Evolutionary conservation across 1,140 invertebrate species (phyloP).

Genomic region (Harlomillsia oculata): DNA sequence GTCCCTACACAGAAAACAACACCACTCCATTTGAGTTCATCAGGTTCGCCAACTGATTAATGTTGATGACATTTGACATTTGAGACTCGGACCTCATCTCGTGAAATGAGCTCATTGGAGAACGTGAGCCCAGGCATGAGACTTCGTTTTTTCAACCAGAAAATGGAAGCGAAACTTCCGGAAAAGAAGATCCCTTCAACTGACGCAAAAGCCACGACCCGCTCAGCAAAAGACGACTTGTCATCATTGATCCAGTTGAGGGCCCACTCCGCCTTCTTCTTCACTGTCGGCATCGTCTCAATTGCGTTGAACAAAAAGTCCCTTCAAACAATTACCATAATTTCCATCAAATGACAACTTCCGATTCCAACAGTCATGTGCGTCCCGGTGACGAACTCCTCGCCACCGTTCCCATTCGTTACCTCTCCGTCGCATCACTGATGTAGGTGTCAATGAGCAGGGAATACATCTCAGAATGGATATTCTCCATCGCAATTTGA

Average conservation of each 20-base stretch:
- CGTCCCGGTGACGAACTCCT: no score
- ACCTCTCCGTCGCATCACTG: constrained; percentile 68
- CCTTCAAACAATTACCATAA: no score
- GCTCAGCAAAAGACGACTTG: constrained; percentile 79
- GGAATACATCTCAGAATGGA: constrained; percentile 99
- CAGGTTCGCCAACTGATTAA: no score
- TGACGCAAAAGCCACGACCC: constrained; percentile 93
- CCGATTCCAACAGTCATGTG: no score
- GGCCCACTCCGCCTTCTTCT: constrained; percentile 98
- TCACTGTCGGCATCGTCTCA: constrained; percentile 91
- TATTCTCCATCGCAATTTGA: constrained; percentile 99
- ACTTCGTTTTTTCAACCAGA: constrained; percentile 97
- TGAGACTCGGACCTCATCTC: constrained; percentile 69
- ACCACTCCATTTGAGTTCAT: not conserved
- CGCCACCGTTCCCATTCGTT: not conserved
- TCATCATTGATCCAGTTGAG: constrained; percentile 83
- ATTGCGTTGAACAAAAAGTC: constrained; percentile 93
- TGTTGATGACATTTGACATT: not conserved
- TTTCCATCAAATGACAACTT: no score
- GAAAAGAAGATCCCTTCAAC: constrained; percentile 99
- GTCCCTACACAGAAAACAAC: constrained; percentile 51
- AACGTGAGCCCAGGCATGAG: constrained; percentile 98
- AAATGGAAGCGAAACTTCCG: constrained; percentile 98
- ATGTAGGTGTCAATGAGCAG: constrained; percentile 96
- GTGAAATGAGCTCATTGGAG: constrained; percentile 96